Base-by-base conservation (phyloP, 2,888 invertebrate genomes). In the Microctonus hyperodae region DNA sequence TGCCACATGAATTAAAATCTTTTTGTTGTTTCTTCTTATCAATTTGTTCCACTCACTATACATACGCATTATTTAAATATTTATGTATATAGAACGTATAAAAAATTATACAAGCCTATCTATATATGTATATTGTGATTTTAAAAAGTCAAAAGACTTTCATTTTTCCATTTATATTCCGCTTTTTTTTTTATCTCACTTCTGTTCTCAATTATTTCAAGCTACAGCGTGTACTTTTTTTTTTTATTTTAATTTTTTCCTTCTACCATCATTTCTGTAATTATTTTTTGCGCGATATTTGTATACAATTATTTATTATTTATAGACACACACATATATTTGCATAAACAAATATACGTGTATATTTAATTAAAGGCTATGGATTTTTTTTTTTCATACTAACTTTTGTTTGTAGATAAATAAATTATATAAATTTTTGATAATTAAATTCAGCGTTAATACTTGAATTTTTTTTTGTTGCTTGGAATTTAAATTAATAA, bases 201-300 rank as follows among this genome's bases (percentile, higher is more conserved):
- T 69, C 67, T 40, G 68, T 65, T 64, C 53, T 59, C 35, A 28
- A 28, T 7, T 28, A 28, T 5, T 28, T 28, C 3, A 7, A 28
- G 7, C 28, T 28, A 28, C 4, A 28, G 7, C 7, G 7, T 28
- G 55, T 67, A 70, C 57, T 35, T 48, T 64, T 61, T 66, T 35
- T 48, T 64, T 61, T 66, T 65, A 64, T 64, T 70, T 64, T 58
- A 20, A 53, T 37, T 48, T 44, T 31, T 28, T 64, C 64, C 53
- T 62, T 37, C 9, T 44, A 13, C 3, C 20, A n/a, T 48, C 33
- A n/a, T 35, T 37, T 55, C 37, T 53, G n/a, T n/a, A n/a, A n/a
- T n/a, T n/a, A n/a, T 22, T 51, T 59, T 37, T 40, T 77, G 78
- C 80, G 81, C 81, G 77, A 73, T 78, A 74, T 74, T 75, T 69